Evolutionary conservation across 2,113 vertebrate species (phyloP), one percentile per base, ranked within the genome.

Genomic region (Cervus canadensis): DNA sequence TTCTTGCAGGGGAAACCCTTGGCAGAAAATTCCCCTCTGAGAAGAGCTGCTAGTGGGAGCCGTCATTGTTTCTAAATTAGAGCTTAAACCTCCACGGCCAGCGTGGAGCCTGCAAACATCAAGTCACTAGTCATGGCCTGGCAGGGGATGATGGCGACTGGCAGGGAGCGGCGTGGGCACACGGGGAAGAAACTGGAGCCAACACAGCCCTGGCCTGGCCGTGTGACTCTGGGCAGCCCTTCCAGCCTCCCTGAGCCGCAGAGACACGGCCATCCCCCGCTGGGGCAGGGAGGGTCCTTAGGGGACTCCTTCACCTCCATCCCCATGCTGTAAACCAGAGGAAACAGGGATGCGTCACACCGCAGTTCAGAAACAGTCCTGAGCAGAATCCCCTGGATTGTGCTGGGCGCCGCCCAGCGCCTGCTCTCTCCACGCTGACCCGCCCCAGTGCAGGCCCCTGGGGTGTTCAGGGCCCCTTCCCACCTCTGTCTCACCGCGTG

Each of bases 1-100:
- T 81, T 95, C 71, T 78, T 33, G 25, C 40, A 14, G 2, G 50
- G 43, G 87, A 85, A 56, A 54, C 8, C 79, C n/a, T 52, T 54
- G 21, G 67, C 43, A 71, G 92, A 97, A 95, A 97, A 74, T 87
- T 90, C 74, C 86, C 93, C 54, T 11, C 40, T 8, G 19, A 36
- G n/a, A 86, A 33, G 74, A 71, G 30, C 17, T 57, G 82, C 76
- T 64, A 54, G 48, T 30, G 33, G 85, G 67, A 76, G 62, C 82
- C 4, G 25, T 97, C 82, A 15, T 48, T 11, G 23, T 45, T 87
- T 71, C 95, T 43, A 71, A 89, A 83, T 86, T 60, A 95, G 94
- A 89, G 78, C 48, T 74, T 30, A 33, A 43, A 54, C 40, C 12
- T 5, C 57, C 6, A 0, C 10, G 7, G 89, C 79, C 93, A 85